Conservation (phyloP, 1,140 invertebrate genomes). For the Drosophila tristis region DNA sequence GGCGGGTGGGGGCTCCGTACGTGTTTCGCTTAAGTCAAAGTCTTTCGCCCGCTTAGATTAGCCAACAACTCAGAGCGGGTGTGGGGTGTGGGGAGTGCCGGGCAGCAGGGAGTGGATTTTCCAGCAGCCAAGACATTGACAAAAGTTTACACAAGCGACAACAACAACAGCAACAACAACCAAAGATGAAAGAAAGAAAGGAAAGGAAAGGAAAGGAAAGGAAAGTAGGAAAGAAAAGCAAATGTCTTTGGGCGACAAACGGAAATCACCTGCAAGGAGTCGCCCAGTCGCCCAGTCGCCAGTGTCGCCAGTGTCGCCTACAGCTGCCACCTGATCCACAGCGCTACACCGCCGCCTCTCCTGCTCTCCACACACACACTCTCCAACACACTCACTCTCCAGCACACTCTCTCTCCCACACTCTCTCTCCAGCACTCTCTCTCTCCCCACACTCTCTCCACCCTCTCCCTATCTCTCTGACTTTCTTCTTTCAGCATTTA, state of each 20-base stretch:
- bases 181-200: slow-evolving; percentile 13
- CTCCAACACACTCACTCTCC: no score
- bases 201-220: no score
- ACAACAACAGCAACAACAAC: background rate
- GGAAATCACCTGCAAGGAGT: slow-evolving; percentile 64
- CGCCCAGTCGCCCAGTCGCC: slow-evolving; percentile 2
- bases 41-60: slow-evolving; percentile 37
- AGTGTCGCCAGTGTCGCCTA: background rate
- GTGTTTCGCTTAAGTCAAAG: slow-evolving; percentile 59
- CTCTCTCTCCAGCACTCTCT: no score
- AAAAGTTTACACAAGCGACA: slow-evolving; percentile 41
- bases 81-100: background rate
- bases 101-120: background rate
- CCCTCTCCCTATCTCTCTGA: no score
- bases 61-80: slow-evolving; percentile 27
- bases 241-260: slow-evolving; percentile 55
- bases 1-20: slow-evolving; percentile 11
- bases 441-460: no score
- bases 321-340: background rate
- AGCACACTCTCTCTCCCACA: background rate
- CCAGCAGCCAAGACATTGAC: slow-evolving; percentile 31
- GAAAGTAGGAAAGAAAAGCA: no score
- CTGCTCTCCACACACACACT: background rate
- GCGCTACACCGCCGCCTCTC: no score
- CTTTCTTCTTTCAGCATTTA: no score